Percentiles rank a stretch among this genome's conserved stretches.
Evolutionary conservation across 2,113 vertebrate species (phyloP).

Genomic region (Apteryx mantelli): DNA sequence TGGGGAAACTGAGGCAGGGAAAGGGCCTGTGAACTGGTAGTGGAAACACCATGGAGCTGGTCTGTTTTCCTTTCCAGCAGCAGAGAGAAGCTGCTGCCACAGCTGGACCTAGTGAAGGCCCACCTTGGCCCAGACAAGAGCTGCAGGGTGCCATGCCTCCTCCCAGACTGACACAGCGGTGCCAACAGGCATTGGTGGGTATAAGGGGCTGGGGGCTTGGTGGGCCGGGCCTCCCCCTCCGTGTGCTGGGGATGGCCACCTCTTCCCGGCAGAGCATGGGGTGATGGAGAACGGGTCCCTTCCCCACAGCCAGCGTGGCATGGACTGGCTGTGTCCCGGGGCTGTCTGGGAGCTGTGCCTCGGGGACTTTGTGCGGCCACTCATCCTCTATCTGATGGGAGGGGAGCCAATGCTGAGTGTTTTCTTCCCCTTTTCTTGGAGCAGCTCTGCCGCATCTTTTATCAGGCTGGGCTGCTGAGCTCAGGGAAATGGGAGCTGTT

Average conservation of each 20-base stretch:
- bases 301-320: background rate
- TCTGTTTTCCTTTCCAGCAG: background rate
- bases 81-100: background rate
- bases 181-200: background rate
- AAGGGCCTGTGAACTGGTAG: fast-evolving
- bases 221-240: background rate
- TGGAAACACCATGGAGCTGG: background rate
- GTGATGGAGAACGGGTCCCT: background rate
- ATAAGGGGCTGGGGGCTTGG: background rate
- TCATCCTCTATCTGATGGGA: constrained; percentile 32
- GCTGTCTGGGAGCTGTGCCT: background rate
- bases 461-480: constrained; percentile 41
- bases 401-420: background rate
- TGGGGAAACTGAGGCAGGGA: background rate
- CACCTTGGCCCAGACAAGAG: background rate
- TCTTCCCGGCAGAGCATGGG: background rate
- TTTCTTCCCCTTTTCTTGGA: background rate
- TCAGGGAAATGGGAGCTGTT: background rate
- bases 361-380: background rate
- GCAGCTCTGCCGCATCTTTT: background rate
- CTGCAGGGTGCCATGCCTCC: background rate
- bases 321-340: fast-evolving
- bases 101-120: background rate
- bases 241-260: background rate
- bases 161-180: fast-evolving